A percentile compares a stretch with the other conserved stretches of the same genome.
phyloP scores from a whole-genome alignment of 2,888 invertebrate genomes.

The Thera britannica region DNA sequence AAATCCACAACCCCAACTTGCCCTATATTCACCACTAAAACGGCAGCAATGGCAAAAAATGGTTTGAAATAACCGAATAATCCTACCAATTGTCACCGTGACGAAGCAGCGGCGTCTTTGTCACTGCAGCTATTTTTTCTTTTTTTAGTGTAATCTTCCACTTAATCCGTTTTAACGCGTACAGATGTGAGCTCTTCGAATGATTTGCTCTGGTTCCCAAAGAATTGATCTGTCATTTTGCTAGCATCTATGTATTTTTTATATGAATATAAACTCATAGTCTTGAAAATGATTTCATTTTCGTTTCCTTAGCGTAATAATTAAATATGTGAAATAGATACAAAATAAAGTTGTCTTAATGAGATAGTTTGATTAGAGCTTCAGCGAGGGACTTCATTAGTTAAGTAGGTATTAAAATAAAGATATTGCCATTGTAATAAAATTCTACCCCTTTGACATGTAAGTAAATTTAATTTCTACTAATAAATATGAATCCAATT shows the following conservation, averaged over 20 bases:
- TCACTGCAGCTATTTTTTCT: slow-evolving; percentile 61
- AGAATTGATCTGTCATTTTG: slow-evolving; percentile 48
- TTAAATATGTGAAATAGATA: no score
- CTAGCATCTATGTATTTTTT: background rate
- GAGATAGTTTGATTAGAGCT: no score
- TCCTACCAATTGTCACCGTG: slow-evolving; percentile 80
- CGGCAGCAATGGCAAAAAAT: slow-evolving; percentile 60
- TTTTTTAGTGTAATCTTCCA: slow-evolving; percentile 71
- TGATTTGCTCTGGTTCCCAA: slow-evolving; percentile 56
- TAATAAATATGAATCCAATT: no score
- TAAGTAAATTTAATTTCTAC: no score
- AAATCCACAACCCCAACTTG: slow-evolving; percentile 42
- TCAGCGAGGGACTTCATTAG: no score
- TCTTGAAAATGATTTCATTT: no score
- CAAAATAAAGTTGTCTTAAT: no score
- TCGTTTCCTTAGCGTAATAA: no score
- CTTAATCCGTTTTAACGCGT: slow-evolving; percentile 83
- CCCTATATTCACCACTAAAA: slow-evolving; percentile 58
- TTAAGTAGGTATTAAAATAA: no score
- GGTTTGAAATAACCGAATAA: slow-evolving; percentile 70
- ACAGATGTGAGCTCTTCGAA: slow-evolving; percentile 71
- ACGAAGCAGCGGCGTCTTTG: slow-evolving; percentile 79
- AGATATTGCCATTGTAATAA: no score
- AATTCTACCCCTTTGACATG: no score
- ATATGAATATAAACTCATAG: no score